Conservation (phyloP, 1,140 invertebrate species). For the Nebria ingens region DNA sequence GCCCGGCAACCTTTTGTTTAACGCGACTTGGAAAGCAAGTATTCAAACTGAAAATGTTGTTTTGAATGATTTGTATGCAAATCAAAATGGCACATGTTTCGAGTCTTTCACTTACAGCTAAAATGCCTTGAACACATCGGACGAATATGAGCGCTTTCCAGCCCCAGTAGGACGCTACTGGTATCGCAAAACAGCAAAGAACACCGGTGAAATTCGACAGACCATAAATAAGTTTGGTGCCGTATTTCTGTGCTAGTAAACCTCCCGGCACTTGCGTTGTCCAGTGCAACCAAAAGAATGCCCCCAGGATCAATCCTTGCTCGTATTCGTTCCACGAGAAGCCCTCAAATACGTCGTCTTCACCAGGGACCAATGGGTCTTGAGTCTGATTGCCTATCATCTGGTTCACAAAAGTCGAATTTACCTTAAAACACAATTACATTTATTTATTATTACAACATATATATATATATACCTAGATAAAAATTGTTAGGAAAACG, state of each 20-base stretch:
- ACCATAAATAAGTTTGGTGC: conserved; percentile 61
- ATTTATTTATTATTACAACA: too few relatives aligned
- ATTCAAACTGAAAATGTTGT: too few relatives aligned
- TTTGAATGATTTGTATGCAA: too few relatives aligned
- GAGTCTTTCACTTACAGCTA: conserved; percentile 61
- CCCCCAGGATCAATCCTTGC: conserved; percentile 57
- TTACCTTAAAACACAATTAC: too few relatives aligned
- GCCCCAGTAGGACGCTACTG: conserved; percentile 48
- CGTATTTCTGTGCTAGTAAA: conserved; percentile 54
- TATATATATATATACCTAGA: too few relatives aligned
- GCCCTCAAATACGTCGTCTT: neutral
- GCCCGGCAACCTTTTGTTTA: too few relatives aligned
- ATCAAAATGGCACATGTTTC: too few relatives aligned
- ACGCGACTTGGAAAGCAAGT: too few relatives aligned
- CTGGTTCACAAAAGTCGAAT: too few relatives aligned
- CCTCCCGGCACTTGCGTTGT: conserved; percentile 64
- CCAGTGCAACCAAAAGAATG: conserved; percentile 69
- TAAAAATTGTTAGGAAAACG: too few relatives aligned
- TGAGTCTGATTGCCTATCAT: too few relatives aligned
- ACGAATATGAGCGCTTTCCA: conserved; percentile 49
- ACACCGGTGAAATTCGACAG: conserved; percentile 54
- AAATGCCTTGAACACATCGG: conserved; percentile 59
- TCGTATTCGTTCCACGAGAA: conserved; percentile 58
- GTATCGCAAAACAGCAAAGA: conserved; percentile 59
- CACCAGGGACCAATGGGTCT: too few relatives aligned